Percentiles rank a stretch among this genome's conserved stretches.
Evolutionary conservation across 1,140 invertebrate species (phyloP).

Genomic region (Sycophaga agraensis): DNA sequence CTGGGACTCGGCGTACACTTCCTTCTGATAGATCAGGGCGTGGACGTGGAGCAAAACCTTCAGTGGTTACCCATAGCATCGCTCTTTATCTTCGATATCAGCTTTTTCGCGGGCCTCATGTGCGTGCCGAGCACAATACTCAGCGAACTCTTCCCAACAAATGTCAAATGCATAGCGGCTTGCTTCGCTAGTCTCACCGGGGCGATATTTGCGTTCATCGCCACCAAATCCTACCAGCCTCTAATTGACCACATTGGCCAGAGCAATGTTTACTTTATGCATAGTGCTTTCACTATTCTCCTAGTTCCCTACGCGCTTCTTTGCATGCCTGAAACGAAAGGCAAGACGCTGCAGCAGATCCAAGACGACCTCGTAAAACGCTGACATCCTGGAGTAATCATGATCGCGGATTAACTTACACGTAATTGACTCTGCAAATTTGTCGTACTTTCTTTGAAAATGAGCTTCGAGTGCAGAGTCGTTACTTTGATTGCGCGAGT

Average conservation of each 20-base stretch:
- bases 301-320: conserved; percentile 66
- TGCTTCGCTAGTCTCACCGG: conserved; percentile 70
- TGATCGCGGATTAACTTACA: too few relatives aligned
- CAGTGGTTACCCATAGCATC: conserved; percentile 35
- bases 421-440: too few relatives aligned
- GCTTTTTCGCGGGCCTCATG: conserved; percentile 62
- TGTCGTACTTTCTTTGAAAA: too few relatives aligned
- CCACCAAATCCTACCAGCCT: conserved; percentile 71
- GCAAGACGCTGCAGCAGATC: conserved; percentile 64
- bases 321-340: conserved; percentile 78
- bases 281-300: conserved; percentile 53
- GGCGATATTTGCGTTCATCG: conserved; percentile 69
- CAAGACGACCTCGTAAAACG: conserved; percentile 29
- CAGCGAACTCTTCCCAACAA: conserved; percentile 72
- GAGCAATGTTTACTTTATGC: conserved; percentile 32
- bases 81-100: conserved; percentile 29
- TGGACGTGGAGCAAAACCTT: conserved; percentile 42
- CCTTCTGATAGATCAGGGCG: conserved; percentile 57
- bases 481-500: too few relatives aligned
- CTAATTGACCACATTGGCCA: conserved; percentile 61
- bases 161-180: conserved; percentile 67
- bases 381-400: too few relatives aligned
- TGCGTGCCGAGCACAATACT: conserved; percentile 71
- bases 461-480: too few relatives aligned
- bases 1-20: conserved; percentile 65